A percentile compares a stretch with the other conserved stretches of the same genome.
These are phyloP conservation scores for Pelobates fuscus DNA, from an alignment of 2,113 vertebrate genomes.

Conservation along the genomic window DNA sequence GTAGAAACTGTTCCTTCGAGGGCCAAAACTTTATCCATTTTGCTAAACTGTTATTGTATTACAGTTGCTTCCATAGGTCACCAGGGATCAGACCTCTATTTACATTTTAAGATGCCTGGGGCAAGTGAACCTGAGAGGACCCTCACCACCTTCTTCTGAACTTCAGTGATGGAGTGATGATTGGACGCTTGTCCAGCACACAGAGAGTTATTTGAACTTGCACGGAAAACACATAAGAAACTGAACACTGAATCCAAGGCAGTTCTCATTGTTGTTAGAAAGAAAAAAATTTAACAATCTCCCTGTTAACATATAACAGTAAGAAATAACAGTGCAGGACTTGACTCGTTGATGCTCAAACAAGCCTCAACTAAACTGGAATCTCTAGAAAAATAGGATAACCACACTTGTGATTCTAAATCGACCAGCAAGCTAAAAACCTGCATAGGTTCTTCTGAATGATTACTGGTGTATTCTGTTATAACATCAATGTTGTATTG, in stretches of 20 bases:
- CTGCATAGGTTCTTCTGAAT: no score
- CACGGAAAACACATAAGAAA: constrained; percentile 33
- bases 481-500: no score
- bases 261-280: background rate
- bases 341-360: no score
- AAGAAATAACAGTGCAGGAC: no score
- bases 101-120: constrained; percentile 13
- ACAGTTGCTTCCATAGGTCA: constrained; percentile 29
- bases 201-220: constrained; percentile 36
- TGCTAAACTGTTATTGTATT: constrained; percentile 30
- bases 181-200: constrained; percentile 4
- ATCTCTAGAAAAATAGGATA: no score
- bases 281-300: no score
- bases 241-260: constrained; percentile 8
- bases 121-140: constrained; percentile 1
- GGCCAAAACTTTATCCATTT: constrained; percentile 40
- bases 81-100: constrained; percentile 14
- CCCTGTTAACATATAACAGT: no score
- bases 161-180: constrained; percentile 7
- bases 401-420: no score
- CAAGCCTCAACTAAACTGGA: no score
- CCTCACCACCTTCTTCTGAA: constrained; percentile 28
- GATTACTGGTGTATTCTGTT: no score
- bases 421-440: no score
- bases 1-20: constrained; percentile 25